Conservation (phyloP, 2,113 vertebrate species). For the Phylloscopus whistleri region DNA sequence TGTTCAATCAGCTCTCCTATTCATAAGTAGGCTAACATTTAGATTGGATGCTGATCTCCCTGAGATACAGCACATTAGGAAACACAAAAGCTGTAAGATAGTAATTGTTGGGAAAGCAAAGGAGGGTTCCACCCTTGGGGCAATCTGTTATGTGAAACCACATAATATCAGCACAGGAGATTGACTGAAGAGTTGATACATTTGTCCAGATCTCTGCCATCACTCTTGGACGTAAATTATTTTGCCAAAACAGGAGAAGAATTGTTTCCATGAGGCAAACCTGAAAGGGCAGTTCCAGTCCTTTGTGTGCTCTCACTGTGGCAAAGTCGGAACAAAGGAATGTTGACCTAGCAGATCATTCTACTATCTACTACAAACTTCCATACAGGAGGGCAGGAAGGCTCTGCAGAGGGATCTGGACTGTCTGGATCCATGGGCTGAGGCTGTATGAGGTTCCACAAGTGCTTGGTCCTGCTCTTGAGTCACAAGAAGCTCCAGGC, state of each 20-base stretch:
- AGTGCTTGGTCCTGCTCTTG: background rate
- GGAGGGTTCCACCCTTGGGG: background rate
- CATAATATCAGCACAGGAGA: background rate
- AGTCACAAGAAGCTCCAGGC: background rate
- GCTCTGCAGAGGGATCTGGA: background rate
- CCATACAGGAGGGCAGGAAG: background rate
- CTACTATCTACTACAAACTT: background rate
- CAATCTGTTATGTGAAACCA: background rate
- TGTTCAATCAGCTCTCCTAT: background rate
- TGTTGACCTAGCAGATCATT: background rate
- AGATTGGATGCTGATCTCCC: background rate
- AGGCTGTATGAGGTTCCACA: background rate
- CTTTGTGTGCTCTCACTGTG: background rate
- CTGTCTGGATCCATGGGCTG: background rate
- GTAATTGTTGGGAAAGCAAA: background rate
- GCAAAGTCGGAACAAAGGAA: background rate
- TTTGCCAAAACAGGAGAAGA: background rate
- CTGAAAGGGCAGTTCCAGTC: background rate
- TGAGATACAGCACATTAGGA: background rate
- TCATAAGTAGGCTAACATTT: background rate
- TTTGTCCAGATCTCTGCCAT: background rate
- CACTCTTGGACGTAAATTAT: slow-evolving; percentile 15
- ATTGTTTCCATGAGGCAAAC: background rate
- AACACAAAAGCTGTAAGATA: background rate
- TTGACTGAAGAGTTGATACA: background rate